phyloP scores from a whole-genome alignment of 2,113 vertebrate genomes.

The western clawed frog (Xenopus tropicalis) region UCB_Xtro_10.0 CM004449.2:33995501-33996000 shows the following conservation, averaged over 20 bases:
- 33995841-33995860: background rate
- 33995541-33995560: no score
- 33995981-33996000: constrained; percentile 3
- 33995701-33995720: background rate
- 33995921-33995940: background rate
- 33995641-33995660: background rate
- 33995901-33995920: background rate
- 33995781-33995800: background rate
- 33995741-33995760: background rate
- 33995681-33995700: background rate
- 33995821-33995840: background rate
- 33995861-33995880: background rate
- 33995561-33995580: no score
- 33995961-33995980: background rate
- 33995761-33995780: background rate
- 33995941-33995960: background rate
- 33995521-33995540: no score
- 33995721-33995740: background rate
- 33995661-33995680: background rate
- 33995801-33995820: background rate
- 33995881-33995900: background rate
- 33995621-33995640: background rate
- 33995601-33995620: background rate
- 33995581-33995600: no score
- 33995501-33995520: no score